Evolutionary conservation across 2,797 vertebrate species (phyloP), one percentile per base, ranked within the genome.

Genomic region (Gobionotothen gibberifrons): DNA sequence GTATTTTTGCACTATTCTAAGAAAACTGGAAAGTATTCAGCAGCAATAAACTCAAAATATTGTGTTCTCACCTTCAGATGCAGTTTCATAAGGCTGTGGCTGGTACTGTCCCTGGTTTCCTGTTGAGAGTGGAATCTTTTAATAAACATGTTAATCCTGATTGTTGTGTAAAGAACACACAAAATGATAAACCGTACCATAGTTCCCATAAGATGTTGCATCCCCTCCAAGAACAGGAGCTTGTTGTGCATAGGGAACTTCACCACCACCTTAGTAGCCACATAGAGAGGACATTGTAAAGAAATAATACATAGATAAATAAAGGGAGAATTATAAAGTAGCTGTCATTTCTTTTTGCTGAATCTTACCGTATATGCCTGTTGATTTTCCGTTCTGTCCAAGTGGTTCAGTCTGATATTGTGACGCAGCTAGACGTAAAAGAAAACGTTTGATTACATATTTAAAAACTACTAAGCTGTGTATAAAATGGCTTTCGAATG

Each of bases 371-470:
- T 89, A 87, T 76, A 79, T 79, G 57, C 74, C 75, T 40, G 69
- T 12, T 49, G 60, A 71, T 74, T 88, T 85, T 16, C 15, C 79
- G 77, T 81, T 77, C 82, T 8, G 42, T 26, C 85, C 88, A 2
- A 87, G 68, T 22, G 82, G 29, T 56, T 89, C 80, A n/a, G 83
- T 60, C 40, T 91, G 91, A 76, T 89, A 91, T 2, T 76, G 79
- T 12, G 90, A 86, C 3, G 71, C 84, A 32, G 82, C 56, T 43
- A 73, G 68, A 70, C 79, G 93, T 94, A 63, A 5, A 70, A 76
- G 56, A 56, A 82, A 60, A 61, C 13, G 16, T 8, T 19, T 16
- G 0, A 39, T 0, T 10, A 58, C 61, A 74, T 42, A 39, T 56
- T 52, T 0, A 55, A 40, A 40, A 63, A 48, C 49, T 11, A 3